Base-by-base conservation (phyloP, 2,888 invertebrate species). In the Tenthredo amoena region DNA sequence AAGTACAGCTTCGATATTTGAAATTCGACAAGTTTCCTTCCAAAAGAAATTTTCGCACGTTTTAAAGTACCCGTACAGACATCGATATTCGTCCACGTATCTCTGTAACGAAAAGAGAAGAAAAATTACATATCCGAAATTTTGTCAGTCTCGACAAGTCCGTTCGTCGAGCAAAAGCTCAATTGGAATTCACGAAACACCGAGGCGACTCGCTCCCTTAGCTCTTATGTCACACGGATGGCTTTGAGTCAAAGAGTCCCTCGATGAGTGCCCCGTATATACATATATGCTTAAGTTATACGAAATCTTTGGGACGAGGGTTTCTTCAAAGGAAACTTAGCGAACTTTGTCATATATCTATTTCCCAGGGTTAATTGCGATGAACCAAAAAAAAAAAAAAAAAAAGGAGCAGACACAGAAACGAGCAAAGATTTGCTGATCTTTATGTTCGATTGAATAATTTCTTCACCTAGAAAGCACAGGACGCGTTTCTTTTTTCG, bases 131-230 rank as follows among this genome's bases (percentile, higher is more conserved):
- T 43, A 43, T 12, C 43, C 43, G 43, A 50, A 50, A 50, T 50
- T n/a, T 74, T 15, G 40, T 74, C 26, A 40, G 21, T 43, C 21
- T 40, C 40, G 43, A 47, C 3, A 10, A 74, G 43, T 74, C 26
- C 74, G 21, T 74, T 47, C 10, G 43, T 62, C 12, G 62, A 26
- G 62, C 9, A 21, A 74, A 47, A 74, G 34, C 40, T 47, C 74
- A 47, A 74, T 74, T 74, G 43, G 21, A 21, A 74, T 74, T 74
- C 74, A 47, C 74, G 40, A 74, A 74, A 47, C 40, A 74, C 74
- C 43, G 9, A 5, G 26, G 40, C 15, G 40, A 12, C 12, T 74
- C 47, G 15, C 43, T 31, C 43, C 34, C 43, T 47, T 2, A 40
- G 21, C 6, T 62, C n/a, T 40, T 40, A 40, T 37, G 43, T 47